Conservation (phyloP, 37 sponge, comb jelly and placozoan genomes). For the Bolinopsis microptera region DNA sequence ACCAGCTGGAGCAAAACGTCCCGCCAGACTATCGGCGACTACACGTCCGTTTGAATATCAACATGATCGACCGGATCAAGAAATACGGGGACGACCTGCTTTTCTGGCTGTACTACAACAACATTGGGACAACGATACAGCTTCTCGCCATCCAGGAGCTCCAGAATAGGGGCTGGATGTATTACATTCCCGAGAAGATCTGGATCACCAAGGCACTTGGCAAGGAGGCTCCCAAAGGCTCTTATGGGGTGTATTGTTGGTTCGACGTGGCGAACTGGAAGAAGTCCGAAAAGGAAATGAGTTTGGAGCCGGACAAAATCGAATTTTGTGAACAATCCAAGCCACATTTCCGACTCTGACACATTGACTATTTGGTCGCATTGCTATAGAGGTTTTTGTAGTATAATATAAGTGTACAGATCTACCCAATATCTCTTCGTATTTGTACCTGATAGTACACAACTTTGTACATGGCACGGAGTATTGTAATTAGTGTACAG, state of each 20-base stretch:
- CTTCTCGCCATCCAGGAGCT: slow-evolving; percentile 87
- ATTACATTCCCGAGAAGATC: slow-evolving; percentile 91
- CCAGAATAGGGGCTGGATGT: slow-evolving; percentile 90
- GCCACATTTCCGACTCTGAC: slow-evolving; percentile 47
- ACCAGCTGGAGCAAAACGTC: slow-evolving; percentile 66
- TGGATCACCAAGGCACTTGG: slow-evolving; percentile 96
- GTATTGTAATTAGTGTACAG: neutral
- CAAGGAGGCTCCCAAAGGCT: slow-evolving; percentile 81
- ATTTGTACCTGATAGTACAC: neutral
- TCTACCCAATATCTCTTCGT: neutral
- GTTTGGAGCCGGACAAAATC: slow-evolving; percentile 88
- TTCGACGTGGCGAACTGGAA: slow-evolving; percentile 94
- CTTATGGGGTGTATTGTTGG: slow-evolving; percentile 89
- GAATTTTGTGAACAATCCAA: slow-evolving; percentile 77
- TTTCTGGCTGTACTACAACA: slow-evolving; percentile 92
- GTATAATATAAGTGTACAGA: slow-evolving; percentile 55
- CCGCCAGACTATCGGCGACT: slow-evolving; percentile 32
- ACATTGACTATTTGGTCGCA: slow-evolving; percentile 15
- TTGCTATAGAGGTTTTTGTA: slow-evolving; percentile 44
- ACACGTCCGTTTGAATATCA: slow-evolving; percentile 27
- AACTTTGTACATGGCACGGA: neutral
- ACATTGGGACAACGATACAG: slow-evolving; percentile 91
- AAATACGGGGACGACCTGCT: slow-evolving; percentile 90
- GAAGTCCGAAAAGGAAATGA: slow-evolving; percentile 85
- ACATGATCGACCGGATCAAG: slow-evolving; percentile 69